Base-by-base conservation (phyloP, 2,888 invertebrate genomes). In the Trissolcus brochymenae region DNA sequence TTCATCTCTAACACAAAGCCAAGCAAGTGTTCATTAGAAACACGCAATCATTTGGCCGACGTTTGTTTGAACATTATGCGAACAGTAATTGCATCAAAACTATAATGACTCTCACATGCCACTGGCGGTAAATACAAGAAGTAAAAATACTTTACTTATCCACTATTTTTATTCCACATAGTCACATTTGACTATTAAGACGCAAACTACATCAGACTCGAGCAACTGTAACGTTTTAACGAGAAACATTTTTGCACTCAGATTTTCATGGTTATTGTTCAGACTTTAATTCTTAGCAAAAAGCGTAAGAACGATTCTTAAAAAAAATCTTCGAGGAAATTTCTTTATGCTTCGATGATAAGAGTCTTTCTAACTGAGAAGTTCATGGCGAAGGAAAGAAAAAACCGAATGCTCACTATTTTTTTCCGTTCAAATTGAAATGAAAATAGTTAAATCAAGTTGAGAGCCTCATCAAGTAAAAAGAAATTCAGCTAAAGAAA, bases 31-130 rank as follows among this genome's bases (percentile, higher is more conserved):
- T 74, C 74, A 60, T 74, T 70, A 72, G 67, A 74, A 74, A 70
- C 67, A 66, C 62, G 73, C 73, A 73, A 65, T 73, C 72, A 77
- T 70, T 70, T 72, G 29, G 19, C 57, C 68, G 41, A 25, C 70
- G 62, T 74, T 78, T 78, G 74, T 78, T 78, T 78, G 73, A 78
- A 70, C 74, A 78, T 78, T 78, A 78, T 74, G 74, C 73, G 66
- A 78, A 70, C 70, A 51, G 74, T 78, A 75, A 78, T 75, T 75
- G 75, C 72, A 64, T 78, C 60, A 62, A 72, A 72, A 78, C 74
- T 78, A n/a, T n/a, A 78, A 78, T 71, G 78, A 78, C 70, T 78
- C 78, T 78, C 74, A 78, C 65, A 61, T 71, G 46, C 16, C 16
- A 4, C 16, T 14, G 14, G 16, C 46, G 16, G 46, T 16, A 46